Percentiles rank a stretch among this genome's conserved stretches.
Evolutionary conservation across 2,113 vertebrate genomes (phyloP).

Genomic region (Turnix velox): DNA sequence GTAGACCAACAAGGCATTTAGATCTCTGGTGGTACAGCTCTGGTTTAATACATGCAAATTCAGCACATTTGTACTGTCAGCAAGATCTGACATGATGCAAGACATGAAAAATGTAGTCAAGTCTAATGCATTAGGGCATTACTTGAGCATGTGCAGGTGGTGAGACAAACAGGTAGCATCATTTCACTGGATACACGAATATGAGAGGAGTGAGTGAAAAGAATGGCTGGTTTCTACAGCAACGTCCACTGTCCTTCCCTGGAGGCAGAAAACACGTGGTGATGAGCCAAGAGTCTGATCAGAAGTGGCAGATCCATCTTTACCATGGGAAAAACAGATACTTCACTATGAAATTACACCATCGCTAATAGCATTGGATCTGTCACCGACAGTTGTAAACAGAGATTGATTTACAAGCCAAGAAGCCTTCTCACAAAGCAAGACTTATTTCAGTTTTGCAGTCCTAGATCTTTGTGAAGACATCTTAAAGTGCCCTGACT

Average conservation of each 20-base stretch:
- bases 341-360: constrained; percentile 14
- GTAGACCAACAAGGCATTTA: not conserved
- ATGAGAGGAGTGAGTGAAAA: not conserved
- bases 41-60: not conserved
- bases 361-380: constrained; percentile 38
- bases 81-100: not conserved
- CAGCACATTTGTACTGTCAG: not conserved
- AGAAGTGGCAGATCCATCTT: constrained; percentile 20
- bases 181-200: not conserved
- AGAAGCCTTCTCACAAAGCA: not conserved
- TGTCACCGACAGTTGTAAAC: constrained; percentile 17
- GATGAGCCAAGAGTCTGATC: constrained; percentile 30
- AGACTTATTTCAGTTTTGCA: not conserved
- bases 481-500: not conserved
- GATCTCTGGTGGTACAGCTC: not conserved
- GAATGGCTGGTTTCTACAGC: not conserved
- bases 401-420: constrained; percentile 35
- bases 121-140: not conserved
- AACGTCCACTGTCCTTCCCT: not conserved
- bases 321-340: constrained; percentile 39
- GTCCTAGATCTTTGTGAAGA: not conserved
- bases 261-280: constrained; percentile 19
- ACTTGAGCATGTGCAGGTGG: not conserved
- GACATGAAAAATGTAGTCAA: not conserved
- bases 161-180: not conserved